Conservation (phyloP, 2,888 invertebrate species). For the Agrochola circellaris region DNA sequence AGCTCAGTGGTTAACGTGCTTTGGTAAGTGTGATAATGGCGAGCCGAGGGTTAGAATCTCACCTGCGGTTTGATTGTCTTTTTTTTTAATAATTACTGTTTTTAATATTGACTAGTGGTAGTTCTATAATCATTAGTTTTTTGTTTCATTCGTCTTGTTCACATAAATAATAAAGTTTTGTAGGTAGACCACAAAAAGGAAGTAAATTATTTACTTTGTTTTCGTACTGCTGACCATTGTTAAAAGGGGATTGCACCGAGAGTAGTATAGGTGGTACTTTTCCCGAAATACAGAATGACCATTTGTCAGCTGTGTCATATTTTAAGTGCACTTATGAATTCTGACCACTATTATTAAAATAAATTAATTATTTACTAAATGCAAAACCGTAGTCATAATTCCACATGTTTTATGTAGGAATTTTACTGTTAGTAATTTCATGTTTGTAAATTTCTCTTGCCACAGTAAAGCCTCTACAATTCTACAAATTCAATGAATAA, state of each 20-base stretch:
- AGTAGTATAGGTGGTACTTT: not conserved
- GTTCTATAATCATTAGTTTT: no score
- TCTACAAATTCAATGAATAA: constrained; percentile 1
- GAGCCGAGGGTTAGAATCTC: no score
- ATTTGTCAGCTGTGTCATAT: not conserved
- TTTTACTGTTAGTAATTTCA: not conserved
- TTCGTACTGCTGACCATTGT: not conserved
- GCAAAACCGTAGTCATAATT: not conserved
- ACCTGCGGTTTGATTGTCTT: no score
- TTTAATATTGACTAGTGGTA: no score
- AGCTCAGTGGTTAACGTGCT: no score
- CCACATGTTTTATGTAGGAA: not conserved
- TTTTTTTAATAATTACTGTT: no score
- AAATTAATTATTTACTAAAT: not conserved
- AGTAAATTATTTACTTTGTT: not conserved
- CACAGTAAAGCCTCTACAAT: constrained; percentile 22
- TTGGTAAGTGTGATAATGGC: no score
- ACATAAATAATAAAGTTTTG: no score
- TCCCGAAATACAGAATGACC: not conserved
- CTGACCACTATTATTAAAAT: not conserved
- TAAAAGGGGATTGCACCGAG: not conserved
- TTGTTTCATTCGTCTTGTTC: no score
- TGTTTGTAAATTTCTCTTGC: not conserved
- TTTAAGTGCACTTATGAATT: not conserved
- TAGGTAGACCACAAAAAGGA: no score